Evolutionary conservation across 1,140 invertebrate genomes (phyloP), one percentile per base, ranked within the genome.

Genomic region (Lepidotrigona ventralis): DNA sequence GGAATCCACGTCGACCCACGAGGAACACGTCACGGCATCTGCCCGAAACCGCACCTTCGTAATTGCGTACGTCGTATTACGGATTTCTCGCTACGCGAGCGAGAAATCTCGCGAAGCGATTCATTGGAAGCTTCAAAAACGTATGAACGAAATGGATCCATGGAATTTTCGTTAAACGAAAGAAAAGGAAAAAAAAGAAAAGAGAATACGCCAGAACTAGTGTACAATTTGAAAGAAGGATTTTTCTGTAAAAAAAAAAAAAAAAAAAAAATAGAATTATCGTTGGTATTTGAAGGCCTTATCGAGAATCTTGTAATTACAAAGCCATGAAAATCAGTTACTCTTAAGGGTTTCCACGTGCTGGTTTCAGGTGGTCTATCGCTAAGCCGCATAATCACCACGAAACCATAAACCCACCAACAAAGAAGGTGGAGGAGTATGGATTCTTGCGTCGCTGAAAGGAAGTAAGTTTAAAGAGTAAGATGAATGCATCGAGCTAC

Each of bases 1-100:
- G 68, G 60, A 71, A 66, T 86, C 39, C 33, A 58, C 58, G n/a
- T 80, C 63, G 68, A 77, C 29, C n/a, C 39, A 46, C 56, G 58
- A 66, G 77, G 56, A 66, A 77, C 73, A 29, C 75, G 79, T 87
- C 39, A 76, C 54, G 14, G 54, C 58, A 56, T 74, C 64, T 46
- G 26, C 68, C 3, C 26, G 26, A 29, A 72, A 46, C 66, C 39
- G 54, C 60, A 46, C 33, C 66, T 79, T 70, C 26, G 17, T 64
- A 81, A 81, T 81, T 78, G 63, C 76, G 11, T 51, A 29, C 14
- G 12, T 33, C 39, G 23, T 29, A 46, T 77, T 39, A 29, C 46
- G 1, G 21, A 75, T 75, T 39, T 70, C 58, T 46, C 39, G 9
- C 39, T 77, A 26, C n/a, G 26, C n/a, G 26, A 77, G 23, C 33